phyloP scores from a whole-genome alignment of 2,113 vertebrate species.

The Zapornia atra region DNA sequence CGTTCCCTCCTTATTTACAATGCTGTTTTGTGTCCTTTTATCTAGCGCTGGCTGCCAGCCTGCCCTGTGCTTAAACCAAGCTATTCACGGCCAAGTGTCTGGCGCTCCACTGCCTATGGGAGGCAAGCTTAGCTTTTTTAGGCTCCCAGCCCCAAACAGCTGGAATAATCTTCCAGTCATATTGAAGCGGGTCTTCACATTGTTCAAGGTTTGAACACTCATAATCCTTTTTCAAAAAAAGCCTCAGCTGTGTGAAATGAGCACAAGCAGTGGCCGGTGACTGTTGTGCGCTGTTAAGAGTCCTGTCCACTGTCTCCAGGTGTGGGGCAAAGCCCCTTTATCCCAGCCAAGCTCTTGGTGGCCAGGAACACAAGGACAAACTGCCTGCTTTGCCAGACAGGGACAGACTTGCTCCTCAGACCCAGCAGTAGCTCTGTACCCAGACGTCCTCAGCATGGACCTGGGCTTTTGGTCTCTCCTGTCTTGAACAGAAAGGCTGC shows the following conservation, averaged over 20 bases:
- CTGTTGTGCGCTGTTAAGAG: background rate
- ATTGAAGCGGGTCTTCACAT: background rate
- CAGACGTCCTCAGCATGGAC: accelerated
- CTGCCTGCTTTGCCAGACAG: background rate
- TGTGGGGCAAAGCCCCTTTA: background rate
- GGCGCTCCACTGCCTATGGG: background rate
- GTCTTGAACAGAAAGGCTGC: background rate
- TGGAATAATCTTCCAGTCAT: constrained; percentile 34
- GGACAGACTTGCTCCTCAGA: background rate
- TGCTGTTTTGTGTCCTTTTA: background rate
- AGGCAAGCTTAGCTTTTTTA: background rate
- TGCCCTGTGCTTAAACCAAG: constrained; percentile 36
- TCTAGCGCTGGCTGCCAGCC: background rate
- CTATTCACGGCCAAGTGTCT: background rate
- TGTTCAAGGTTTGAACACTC: background rate
- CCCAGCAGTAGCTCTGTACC: background rate
- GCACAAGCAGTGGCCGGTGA: background rate
- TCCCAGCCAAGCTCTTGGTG: background rate
- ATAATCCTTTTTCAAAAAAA: constrained; percentile 37
- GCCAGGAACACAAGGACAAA: background rate
- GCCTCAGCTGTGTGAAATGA: background rate
- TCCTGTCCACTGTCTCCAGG: background rate
- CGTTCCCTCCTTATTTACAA: background rate
- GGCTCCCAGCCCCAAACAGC: constrained; percentile 7
- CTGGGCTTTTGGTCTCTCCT: background rate